phyloP scores from a whole-genome alignment of 1,140 invertebrate species.

The Antheraea pernyi region DNA sequence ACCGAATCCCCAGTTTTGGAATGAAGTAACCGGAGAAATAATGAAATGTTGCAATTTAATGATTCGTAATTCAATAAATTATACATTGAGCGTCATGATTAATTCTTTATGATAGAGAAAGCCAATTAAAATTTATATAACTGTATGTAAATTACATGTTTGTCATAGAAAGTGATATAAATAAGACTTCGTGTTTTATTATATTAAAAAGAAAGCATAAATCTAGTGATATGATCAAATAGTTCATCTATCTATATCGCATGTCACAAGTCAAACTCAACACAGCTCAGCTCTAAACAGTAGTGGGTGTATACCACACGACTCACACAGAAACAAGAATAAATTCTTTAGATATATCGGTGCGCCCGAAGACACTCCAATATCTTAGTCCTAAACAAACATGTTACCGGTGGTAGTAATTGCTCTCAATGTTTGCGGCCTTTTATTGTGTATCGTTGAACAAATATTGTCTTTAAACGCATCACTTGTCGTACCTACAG shows the following conservation, averaged over 20 bases:
- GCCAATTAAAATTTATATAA: too few relatives aligned
- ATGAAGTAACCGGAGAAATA: too few relatives aligned
- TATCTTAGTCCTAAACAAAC: slow-evolving; percentile 77
- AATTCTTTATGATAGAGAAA: too few relatives aligned
- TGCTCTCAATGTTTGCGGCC: slow-evolving; percentile 72
- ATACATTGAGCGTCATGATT: too few relatives aligned
- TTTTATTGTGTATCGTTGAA: slow-evolving; percentile 76
- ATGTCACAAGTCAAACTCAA: neutral
- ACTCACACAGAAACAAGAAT: slow-evolving; percentile 35
- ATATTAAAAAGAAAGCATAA: too few relatives aligned
- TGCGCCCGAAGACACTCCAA: slow-evolving; percentile 75
- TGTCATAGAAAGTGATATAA: too few relatives aligned
- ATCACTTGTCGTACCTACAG: slow-evolving; percentile 69
- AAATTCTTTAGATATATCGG: slow-evolving; percentile 70
- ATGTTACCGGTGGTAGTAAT: slow-evolving; percentile 74
- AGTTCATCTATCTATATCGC: neutral
- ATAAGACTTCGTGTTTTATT: too few relatives aligned
- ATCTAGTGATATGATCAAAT: neutral
- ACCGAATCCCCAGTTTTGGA: too few relatives aligned
- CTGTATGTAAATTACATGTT: too few relatives aligned
- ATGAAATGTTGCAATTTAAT: too few relatives aligned
- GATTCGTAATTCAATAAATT: too few relatives aligned
- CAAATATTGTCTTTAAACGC: slow-evolving; percentile 75
- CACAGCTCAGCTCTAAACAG: slow-evolving; percentile 32
- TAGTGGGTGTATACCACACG: slow-evolving; percentile 42